A percentile compares a stretch with the other conserved stretches of the same genome.
phyloP scores from a whole-genome alignment of 2,113 vertebrate species.

The Gopherus flavomarginatus region DNA sequence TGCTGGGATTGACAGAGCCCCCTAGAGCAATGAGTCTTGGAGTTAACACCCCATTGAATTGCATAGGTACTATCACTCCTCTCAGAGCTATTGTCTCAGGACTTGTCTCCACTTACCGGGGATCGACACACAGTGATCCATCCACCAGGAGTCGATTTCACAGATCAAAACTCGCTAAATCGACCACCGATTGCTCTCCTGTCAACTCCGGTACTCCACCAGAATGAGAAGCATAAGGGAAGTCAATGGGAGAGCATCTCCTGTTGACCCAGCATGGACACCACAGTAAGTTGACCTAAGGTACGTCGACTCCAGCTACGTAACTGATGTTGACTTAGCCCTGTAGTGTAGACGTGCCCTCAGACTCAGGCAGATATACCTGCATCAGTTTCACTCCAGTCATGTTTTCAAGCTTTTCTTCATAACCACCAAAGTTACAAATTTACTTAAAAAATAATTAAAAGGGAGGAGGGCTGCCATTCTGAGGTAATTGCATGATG shows the following conservation, averaged over 20 bases:
- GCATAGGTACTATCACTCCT: neutral
- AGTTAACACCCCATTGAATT: fast-evolving
- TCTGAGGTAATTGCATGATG: neutral
- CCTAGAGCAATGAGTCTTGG: neutral
- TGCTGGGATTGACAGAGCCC: neutral
- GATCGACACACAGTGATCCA: too few relatives aligned
- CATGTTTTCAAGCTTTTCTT: neutral
- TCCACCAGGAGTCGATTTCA: too few relatives aligned
- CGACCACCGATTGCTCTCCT: too few relatives aligned
- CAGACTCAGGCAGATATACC: neutral
- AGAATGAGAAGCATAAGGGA: too few relatives aligned
- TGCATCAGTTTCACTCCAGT: neutral
- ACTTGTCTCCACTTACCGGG: too few relatives aligned
- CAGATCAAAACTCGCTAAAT: too few relatives aligned
- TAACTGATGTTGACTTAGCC: too few relatives aligned
- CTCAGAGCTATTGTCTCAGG: neutral
- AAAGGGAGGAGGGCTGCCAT: neutral
- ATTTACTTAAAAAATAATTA: neutral
- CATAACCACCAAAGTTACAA: neutral
- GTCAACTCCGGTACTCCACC: too few relatives aligned
- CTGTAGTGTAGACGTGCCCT: neutral
- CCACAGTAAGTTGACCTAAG: too few relatives aligned
- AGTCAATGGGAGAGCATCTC: too few relatives aligned
- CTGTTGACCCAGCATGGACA: too few relatives aligned
- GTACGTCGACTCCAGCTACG: too few relatives aligned